Percentiles rank a stretch among this genome's conserved stretches.
These are phyloP conservation scores for Pogonus chalceus DNA, from an alignment of 1,140 invertebrate genomes.

Conservation along the genomic window DNA sequence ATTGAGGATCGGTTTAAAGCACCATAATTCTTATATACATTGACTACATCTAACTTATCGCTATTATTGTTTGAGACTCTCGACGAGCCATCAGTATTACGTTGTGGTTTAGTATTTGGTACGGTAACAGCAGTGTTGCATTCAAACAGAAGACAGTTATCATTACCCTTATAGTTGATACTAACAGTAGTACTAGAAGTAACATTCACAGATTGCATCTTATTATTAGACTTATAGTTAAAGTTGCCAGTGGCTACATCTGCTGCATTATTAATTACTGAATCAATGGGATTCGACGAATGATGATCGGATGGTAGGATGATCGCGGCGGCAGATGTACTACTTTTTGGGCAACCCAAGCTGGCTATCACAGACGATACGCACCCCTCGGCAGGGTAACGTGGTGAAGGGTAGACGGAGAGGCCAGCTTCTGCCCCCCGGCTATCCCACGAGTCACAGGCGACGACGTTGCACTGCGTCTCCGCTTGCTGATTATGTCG, in stretches of 20 bases:
- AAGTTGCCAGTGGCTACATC: slow-evolving; percentile 40
- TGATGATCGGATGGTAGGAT: slow-evolving; percentile 8
- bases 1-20: slow-evolving; percentile 36
- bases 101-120: slow-evolving; percentile 45
- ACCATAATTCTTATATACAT: slow-evolving; percentile 32
- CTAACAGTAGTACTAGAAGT: slow-evolving; percentile 44
- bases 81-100: slow-evolving; percentile 44
- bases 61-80: slow-evolving; percentile 38
- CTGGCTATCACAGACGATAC: slow-evolving; percentile 64
- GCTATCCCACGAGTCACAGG: slow-evolving; percentile 14
- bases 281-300: slow-evolving; percentile 8
- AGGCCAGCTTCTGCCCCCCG: slow-evolving; percentile 38
- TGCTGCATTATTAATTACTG: slow-evolving; percentile 21
- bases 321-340: slow-evolving; percentile 32
- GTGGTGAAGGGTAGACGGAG: slow-evolving; percentile 25
- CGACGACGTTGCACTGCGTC: slow-evolving; percentile 12
- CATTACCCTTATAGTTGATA: slow-evolving; percentile 42
- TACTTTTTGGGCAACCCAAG: slow-evolving; percentile 46
- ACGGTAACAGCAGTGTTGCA: slow-evolving; percentile 46
- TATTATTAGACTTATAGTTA: slow-evolving; percentile 48
- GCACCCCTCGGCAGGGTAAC: slow-evolving; percentile 28
- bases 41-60: slow-evolving; percentile 26
- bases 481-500: slow-evolving; percentile 6
- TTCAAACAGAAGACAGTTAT: slow-evolving; percentile 47
- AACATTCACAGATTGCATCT: slow-evolving; percentile 56